Base-by-base conservation (phyloP, 2,113 vertebrate species). In the Nerophis lumbriciformis region DNA sequence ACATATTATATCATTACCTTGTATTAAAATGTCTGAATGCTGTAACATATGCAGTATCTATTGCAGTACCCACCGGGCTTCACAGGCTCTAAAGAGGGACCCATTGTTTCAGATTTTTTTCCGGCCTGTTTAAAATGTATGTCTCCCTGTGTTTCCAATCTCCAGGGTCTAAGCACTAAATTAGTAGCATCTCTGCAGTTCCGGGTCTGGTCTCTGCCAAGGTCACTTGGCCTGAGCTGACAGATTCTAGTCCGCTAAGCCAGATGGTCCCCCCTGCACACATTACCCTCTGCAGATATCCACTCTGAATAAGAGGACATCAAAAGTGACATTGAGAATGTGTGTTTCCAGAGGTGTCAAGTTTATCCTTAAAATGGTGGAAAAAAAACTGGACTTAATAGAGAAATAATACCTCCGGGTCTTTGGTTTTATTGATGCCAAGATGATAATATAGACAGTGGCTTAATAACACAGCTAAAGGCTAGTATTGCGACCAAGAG, bases 211-310 rank as follows among this genome's bases (percentile, higher is more conserved):
- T 66, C 63, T 15, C 66, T 81, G 81, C 83, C 87, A 89, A 88
- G 83, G 84, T 88, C 84, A 83, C 73, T 76, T 86, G 87, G 85
- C 80, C 81, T 53, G 73, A 85, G 80, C 66, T 63, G 84, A 87
- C 68, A 63, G 69, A 76, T 83, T 79, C 73, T 76, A 73, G 80
- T 81, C 83, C 85, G 74, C 72, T 78, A 15, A 75, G 82, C 81
- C 90, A 90, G 87, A 90, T 88, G 88, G 87, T 85, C 71, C 69
- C 73, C 75, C 71, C 75, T 76, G 69, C 69, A 74, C 73, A 79
- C 74, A 65, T 86, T 80, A 69, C 75, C 77, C 75, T 84, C 53
- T 68, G 55, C 65, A 72, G 70, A 69, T 65, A 66, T 19, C 61
- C 61, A 62, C 68, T 78, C 73, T 81, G 83, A 88, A 88, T 84